These are phyloP conservation scores for Danaus melanippus DNA, from an alignment of 1,140 invertebrate genomes.

Conservation along the genomic window DNA sequence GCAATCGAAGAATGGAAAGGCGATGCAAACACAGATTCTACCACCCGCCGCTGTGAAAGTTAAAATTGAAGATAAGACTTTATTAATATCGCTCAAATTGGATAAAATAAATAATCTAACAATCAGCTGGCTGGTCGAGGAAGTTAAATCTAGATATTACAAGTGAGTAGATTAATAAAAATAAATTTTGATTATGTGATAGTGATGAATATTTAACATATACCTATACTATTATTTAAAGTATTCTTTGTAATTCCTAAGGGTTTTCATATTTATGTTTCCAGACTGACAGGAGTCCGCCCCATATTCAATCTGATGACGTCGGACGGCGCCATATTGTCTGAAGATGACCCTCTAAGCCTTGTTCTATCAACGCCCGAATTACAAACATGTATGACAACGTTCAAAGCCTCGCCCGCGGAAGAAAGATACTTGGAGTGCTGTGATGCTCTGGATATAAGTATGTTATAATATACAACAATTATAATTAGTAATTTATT, in stretches of 20 bases:
- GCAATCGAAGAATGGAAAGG: conserved; percentile 52
- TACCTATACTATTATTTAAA: too few species aligned
- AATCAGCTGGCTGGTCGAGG: conserved; percentile 79
- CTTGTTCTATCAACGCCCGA: conserved; percentile 73
- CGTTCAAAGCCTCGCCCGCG: conserved; percentile 76
- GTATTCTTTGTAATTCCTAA: too few species aligned
- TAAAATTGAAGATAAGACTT: conserved; percentile 75
- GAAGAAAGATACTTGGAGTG: conserved; percentile 77
- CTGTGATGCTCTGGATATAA: conserved; percentile 72
- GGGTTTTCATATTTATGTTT: conserved; percentile 18
- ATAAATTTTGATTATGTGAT: too few species aligned
- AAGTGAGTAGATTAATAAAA: conserved; percentile 64
- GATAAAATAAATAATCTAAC: conserved; percentile 74
- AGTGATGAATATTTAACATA: not conserved
- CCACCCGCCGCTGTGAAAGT: conserved; percentile 74
- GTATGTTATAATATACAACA: conserved; percentile 47
- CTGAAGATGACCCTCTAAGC: conserved; percentile 76
- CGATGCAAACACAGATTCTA: conserved; percentile 52
- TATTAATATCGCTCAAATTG: conserved; percentile 76
- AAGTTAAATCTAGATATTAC: conserved; percentile 79
- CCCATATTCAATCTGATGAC: conserved; percentile 77
- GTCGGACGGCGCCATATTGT: conserved; percentile 77
- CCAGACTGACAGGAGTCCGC: conserved; percentile 75
- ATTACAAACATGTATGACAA: conserved; percentile 74
- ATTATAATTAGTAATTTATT: too few species aligned